Conservation (phyloP, 2,888 invertebrate species). For the Dendrolimus houi region DNA sequence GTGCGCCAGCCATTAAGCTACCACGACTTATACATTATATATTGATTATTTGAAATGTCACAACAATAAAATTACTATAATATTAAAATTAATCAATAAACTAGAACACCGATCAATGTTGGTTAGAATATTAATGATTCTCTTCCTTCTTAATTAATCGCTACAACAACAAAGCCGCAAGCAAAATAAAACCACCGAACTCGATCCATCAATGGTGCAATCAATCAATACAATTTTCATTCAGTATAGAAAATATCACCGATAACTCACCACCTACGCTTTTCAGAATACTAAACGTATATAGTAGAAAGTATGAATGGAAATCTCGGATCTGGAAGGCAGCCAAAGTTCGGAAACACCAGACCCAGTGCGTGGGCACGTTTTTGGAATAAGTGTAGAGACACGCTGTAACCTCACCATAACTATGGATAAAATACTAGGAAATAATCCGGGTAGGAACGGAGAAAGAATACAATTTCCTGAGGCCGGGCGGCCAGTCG, state of each 20-base stretch:
- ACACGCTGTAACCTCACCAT: neutral
- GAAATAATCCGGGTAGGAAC: too few species aligned
- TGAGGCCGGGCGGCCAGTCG: too few species aligned
- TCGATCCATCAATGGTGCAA: neutral
- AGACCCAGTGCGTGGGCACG: slow-evolving; percentile 29
- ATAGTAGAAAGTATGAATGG: slow-evolving; percentile 32
- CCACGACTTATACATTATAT: too few species aligned
- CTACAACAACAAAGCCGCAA: neutral
- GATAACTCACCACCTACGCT: slow-evolving; percentile 2
- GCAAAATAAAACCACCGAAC: neutral
- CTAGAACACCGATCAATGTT: too few species aligned
- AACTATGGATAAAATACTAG: too few species aligned
- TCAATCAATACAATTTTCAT: neutral
- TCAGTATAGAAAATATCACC: neutral
- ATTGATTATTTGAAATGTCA: too few species aligned
- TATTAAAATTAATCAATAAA: too few species aligned
- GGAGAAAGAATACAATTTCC: too few species aligned
- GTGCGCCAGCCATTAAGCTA: too few species aligned
- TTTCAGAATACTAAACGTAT: slow-evolving; percentile 16
- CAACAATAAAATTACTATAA: too few species aligned
- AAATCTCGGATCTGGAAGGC: slow-evolving; percentile 27
- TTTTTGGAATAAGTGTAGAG: slow-evolving; percentile 14
- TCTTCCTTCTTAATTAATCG: too few species aligned
- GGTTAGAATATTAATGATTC: too few species aligned
- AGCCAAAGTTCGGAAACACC: slow-evolving; percentile 32